Base-by-base conservation (phyloP, 2,113 vertebrate genomes). In the Chloebia gouldiae region DNA sequence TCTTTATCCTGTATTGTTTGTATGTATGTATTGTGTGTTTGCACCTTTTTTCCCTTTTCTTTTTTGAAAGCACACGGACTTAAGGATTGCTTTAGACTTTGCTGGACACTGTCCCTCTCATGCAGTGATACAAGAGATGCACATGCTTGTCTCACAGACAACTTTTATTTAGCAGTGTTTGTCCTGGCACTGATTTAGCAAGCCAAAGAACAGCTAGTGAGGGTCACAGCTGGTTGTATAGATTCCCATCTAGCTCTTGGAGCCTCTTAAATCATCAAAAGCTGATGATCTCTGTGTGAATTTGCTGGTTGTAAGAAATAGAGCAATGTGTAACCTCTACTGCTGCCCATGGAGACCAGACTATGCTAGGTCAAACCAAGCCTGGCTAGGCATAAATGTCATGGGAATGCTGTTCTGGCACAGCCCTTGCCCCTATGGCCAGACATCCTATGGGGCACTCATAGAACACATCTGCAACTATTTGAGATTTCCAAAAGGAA, bases 401-500 rank as follows among this genome's bases (percentile, higher is more conserved):
- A 22, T 3, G 0, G 31, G 39, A 50, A 28, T 33, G 31, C 69
- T 64, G 35, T 21, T 54, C 59, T 73, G 47, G 22, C 63, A 53
- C 42, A 40, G 21, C 0, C 1, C 15, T 59, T 19, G 37, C 10
- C 24, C 18, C 53, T 37, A 40, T 0, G 2, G 23, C 30, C 44
- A 51, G 35, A 20, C 35, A 35, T 28, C 40, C 35, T 49, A 3
- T 1, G 10, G 31, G 47, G 11, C 25, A 65, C 12, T 12, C 0
- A 0, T 2, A 33, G 35, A 63, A 70, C 27, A 17, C 15, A 37
- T 31, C 10, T 33, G 18, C 31, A 77, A 31, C 19, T 63, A 15
- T 31, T 3, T 33, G 51, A 75, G 39, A 19, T n/a, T 73, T 54
- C 47, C 16, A 31, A 65, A 86, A 37, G 24, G 25, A 60, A 23